Conservation (phyloP, 2,113 vertebrate genomes). For the Pangasianodon hypophthalmus region DNA sequence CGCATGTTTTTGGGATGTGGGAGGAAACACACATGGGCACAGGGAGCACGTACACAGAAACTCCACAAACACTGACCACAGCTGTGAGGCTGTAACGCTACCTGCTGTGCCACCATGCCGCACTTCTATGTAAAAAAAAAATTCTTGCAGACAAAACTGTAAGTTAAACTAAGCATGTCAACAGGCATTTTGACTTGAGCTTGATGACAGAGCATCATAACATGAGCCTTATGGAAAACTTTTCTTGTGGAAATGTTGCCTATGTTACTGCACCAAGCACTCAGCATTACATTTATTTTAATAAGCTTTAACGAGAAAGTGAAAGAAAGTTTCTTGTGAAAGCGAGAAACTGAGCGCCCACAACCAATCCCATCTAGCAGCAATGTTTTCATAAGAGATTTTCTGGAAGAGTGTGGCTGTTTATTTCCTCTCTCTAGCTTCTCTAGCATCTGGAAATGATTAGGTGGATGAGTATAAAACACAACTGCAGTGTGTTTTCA, state of each 20-base stretch:
- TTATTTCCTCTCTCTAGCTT: constrained; percentile 16
- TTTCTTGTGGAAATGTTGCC: background rate
- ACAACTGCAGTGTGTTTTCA: background rate
- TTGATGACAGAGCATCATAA: background rate
- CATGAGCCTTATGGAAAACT: background rate
- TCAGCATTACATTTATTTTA: background rate
- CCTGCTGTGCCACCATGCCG: background rate
- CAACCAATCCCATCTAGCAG: background rate
- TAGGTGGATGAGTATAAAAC: constrained; percentile 52
- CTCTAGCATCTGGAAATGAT: constrained; percentile 50
- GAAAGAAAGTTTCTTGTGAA: background rate
- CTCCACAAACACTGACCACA: background rate
- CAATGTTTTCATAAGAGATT: constrained; percentile 19
- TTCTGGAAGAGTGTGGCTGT: background rate
- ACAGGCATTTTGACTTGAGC: background rate
- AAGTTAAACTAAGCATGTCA: background rate
- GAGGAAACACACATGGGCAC: background rate
- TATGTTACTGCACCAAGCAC: background rate
- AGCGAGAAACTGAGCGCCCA: background rate
- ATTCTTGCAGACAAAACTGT: too few species aligned
- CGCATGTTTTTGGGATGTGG: background rate
- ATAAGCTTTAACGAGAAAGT: background rate
- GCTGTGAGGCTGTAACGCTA: background rate
- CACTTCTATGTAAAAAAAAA: background rate
- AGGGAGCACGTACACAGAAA: background rate